These are phyloP conservation scores for Siniperca obscura DNA, from an alignment of 2,797 vertebrate species.

Conservation along the genomic window DNA sequence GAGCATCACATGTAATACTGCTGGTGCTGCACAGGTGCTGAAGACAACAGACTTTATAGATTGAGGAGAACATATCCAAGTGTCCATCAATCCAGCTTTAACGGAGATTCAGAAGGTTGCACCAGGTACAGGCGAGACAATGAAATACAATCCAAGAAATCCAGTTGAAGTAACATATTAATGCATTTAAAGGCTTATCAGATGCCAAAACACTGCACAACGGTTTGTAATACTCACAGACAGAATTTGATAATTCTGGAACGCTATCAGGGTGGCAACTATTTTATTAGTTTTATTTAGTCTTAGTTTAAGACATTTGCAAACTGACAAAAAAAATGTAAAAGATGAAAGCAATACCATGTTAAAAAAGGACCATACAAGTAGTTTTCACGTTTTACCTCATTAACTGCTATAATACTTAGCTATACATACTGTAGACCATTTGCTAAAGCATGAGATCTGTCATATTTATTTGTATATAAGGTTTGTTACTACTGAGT, in stretches of 20 bases:
- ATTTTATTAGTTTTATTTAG: no score
- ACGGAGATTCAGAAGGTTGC: not conserved
- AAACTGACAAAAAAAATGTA: not conserved
- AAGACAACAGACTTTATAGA: not conserved
- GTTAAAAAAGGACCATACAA: not conserved
- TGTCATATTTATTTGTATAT: not conserved
- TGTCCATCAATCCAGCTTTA: conserved; percentile 1
- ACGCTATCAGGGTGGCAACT: not conserved
- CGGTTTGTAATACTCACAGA: not conserved
- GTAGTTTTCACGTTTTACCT: not conserved
- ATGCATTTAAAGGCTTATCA: not conserved
- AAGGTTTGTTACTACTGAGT: not conserved
- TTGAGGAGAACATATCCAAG: not conserved
- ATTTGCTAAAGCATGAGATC: not conserved
- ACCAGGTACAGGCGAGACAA: not conserved
- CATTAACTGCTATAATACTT: not conserved
- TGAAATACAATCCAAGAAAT: not conserved
- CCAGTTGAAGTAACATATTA: not conserved
- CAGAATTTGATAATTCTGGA: not conserved
- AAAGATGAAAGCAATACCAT: not conserved
- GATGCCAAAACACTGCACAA: not conserved
- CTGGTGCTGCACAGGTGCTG: conserved; percentile 21
- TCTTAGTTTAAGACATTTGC: not conserved
- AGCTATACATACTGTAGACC: not conserved
- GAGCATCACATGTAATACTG: conserved; percentile 2